Evolutionary conservation across 2,888 invertebrate genomes (phyloP), one percentile per base, ranked within the genome.

Genomic region (Druceiella hillmani): DNA sequence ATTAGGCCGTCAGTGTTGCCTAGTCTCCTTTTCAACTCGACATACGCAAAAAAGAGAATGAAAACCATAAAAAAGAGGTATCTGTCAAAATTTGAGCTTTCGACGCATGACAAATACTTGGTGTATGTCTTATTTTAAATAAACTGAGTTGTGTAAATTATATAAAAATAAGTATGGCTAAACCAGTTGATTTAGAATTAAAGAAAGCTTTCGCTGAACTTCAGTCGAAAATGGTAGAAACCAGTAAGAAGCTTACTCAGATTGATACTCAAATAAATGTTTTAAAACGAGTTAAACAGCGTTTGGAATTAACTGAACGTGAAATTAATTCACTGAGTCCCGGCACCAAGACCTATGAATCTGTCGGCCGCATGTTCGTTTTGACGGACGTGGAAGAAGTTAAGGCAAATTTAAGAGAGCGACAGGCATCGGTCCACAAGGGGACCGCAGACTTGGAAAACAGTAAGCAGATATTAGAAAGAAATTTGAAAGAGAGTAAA

Each of bases 301-400:
- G 83, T 55, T 78, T 85, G 38, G 75, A 79, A 45, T 65, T 87
- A 33, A 90, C 89, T 22, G 77, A 81, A 52, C 71, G 75, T 50
- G 81, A 81, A 58, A 70, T 82, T 36, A 60, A 58, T 40, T 57
- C 70, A 7, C 64, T 89, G 43, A 78, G 81, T 33, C 58, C 71
- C 39, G 75, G 68, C 12, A 84, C 83, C 1, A 81, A 74, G 52
- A 83, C 83, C 1, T 91, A 85, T 55, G 85, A 89, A 64, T 79
- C 86, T 15, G 78, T 91, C 2, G 91, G 91, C 4, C 59, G 91
- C 58, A 89, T 88, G 86, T 91, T 91, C 58, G 64, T 90, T 11
- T 63, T 83, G 16, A 80, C 83, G 33, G 79, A 83, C 41, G 67
- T 81, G 30, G 64, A 71, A 2, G 76, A 76, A 43, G 76, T 87